Conservation (phyloP, 2,113 vertebrate species). For the Oryzias celebensis region DNA sequence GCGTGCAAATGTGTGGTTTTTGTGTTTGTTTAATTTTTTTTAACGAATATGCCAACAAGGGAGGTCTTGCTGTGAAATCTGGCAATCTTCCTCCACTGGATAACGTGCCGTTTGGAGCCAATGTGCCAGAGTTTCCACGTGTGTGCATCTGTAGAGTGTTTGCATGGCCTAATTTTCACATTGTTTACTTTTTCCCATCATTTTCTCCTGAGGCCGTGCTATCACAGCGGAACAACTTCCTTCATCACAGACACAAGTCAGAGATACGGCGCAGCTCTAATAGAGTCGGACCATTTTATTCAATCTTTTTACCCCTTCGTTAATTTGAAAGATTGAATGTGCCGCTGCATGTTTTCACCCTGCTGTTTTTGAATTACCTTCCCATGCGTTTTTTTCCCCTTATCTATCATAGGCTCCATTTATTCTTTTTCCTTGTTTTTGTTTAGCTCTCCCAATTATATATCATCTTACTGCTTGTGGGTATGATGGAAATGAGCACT, state of each 20-base stretch:
- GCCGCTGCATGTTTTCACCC: slow-evolving; percentile 30
- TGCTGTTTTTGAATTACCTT: slow-evolving; percentile 12
- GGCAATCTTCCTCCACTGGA: slow-evolving; percentile 23
- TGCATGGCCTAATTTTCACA: slow-evolving; percentile 70
- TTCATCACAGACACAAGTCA: slow-evolving; percentile 56
- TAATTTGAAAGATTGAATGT: slow-evolving; percentile 40
- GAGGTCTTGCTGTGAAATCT: slow-evolving; percentile 36
- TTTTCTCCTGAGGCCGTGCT: slow-evolving; percentile 68
- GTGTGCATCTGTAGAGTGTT: slow-evolving; percentile 34
- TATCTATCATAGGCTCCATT: slow-evolving; percentile 16
- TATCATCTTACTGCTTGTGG: slow-evolving; percentile 5
- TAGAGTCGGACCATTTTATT: slow-evolving; percentile 44
- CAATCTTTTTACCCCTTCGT: slow-evolving; percentile 28
- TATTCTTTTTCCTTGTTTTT: slow-evolving; percentile 34
- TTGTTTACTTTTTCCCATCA: slow-evolving; percentile 66
- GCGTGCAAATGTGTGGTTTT: background rate
- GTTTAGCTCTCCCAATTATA: slow-evolving; percentile 27
- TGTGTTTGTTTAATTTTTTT: slow-evolving; percentile 12
- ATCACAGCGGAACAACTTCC: slow-evolving; percentile 66
- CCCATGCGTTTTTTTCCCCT: background rate
- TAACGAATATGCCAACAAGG: slow-evolving; percentile 21
- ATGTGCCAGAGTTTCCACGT: slow-evolving; percentile 14
- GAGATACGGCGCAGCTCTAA: slow-evolving; percentile 36
- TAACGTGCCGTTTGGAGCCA: slow-evolving; percentile 9
- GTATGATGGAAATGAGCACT: background rate